Conservation (phyloP, 37 sponge, comb jelly and placozoan species). For the Chondrilla cf. caribensis region DNA sequence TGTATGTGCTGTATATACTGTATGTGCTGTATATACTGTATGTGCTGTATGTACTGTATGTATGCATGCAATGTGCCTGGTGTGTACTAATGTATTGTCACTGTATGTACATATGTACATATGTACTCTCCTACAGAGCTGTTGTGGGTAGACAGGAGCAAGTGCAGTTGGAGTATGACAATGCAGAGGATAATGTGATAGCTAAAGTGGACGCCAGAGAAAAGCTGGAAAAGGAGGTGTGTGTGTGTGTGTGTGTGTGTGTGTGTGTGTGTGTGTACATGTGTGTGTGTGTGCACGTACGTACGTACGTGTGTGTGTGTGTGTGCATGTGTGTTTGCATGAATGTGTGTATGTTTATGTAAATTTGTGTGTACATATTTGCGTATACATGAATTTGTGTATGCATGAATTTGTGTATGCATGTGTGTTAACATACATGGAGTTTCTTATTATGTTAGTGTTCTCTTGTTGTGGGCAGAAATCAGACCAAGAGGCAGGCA, state of each 20-base stretch:
- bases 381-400: slow-evolving; percentile 19
- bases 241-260: background rate
- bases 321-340: background rate
- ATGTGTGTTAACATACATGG: slow-evolving; percentile 13
- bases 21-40: too few relatives aligned
- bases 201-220: slow-evolving; percentile 48
- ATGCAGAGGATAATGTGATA: slow-evolving; percentile 44
- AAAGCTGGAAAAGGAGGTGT: slow-evolving; percentile 37
- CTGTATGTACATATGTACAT: background rate
- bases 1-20: too few relatives aligned
- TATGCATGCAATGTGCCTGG: too few relatives aligned
- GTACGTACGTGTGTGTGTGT: background rate
- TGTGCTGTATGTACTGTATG: too few relatives aligned
- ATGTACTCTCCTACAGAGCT: slow-evolving; percentile 28
- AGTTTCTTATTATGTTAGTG: too few relatives aligned
- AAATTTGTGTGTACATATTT: background rate
- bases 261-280: too few relatives aligned
- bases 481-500: background rate
- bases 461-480: too few relatives aligned
- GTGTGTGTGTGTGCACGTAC: background rate
- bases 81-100: too few relatives aligned
- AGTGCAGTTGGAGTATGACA: slow-evolving; percentile 52
- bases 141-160: slow-evolving; percentile 59
- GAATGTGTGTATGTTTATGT: background rate
- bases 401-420: slow-evolving; percentile 10